Evolutionary conservation across 2,888 invertebrate genomes (phyloP).

Genomic region (Drosophila demipolita): DNA sequence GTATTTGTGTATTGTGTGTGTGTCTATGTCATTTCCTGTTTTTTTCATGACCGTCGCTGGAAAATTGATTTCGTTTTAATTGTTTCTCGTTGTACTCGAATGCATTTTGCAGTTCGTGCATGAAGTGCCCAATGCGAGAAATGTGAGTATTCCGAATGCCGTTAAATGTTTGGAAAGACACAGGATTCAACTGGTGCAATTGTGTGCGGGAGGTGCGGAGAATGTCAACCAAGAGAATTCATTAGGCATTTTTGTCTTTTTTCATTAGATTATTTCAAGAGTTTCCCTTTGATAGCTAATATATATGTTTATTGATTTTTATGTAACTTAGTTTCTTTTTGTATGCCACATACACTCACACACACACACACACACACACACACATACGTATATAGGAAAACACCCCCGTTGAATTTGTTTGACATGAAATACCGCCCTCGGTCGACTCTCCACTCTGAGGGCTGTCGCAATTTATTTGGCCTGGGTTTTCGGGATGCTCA

Average conservation of each 20-base stretch:
- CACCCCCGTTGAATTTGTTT: conserved; percentile 49
- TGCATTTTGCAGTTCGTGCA: conserved; percentile 64
- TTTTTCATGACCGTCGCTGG: conserved; percentile 49
- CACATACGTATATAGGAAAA: conserved; percentile 27
- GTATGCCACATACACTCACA: neutral
- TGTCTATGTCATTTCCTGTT: conserved; percentile 49
- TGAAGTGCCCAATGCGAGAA: conserved; percentile 37
- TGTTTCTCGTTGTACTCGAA: conserved; percentile 66
- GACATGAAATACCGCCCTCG: conserved; percentile 47
- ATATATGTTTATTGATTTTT: conserved; percentile 61
- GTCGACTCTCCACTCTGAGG: conserved; percentile 14
- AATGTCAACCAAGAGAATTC: conserved; percentile 26
- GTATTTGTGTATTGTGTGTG: conserved; percentile 7
- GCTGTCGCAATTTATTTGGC: conserved; percentile 61
- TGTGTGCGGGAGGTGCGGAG: conserved; percentile 18
- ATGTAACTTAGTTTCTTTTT: conserved; percentile 42
- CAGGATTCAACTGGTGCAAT: conserved; percentile 21
- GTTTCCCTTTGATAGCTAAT: conserved; percentile 23
- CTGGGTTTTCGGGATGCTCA: conserved; percentile 43
- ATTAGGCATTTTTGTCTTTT: conserved; percentile 32
- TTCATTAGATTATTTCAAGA: conserved; percentile 26
- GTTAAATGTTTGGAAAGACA: conserved; percentile 17
- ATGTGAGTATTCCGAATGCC: conserved; percentile 38
- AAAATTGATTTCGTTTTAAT: conserved; percentile 67
- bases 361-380: neutral